Conservation (phyloP, 1,140 invertebrate genomes). For the Cepaea nemoralis region DNA sequence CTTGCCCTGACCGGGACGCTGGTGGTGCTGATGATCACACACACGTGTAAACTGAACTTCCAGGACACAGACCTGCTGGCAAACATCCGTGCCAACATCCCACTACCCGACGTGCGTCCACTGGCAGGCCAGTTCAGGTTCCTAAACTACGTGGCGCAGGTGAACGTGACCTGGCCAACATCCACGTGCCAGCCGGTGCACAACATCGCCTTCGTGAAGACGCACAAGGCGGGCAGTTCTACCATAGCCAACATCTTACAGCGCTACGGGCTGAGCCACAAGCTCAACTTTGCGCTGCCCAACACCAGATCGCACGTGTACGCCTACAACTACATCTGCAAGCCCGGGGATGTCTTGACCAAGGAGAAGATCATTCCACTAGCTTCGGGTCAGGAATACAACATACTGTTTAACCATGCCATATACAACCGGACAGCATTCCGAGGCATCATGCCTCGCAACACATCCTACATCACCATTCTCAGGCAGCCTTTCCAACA, state of each 20-base stretch:
- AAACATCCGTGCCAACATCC: not conserved
- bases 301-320: constrained; percentile 25
- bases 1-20: not conserved
- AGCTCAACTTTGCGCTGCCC: constrained; percentile 48
- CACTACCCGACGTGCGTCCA: not conserved
- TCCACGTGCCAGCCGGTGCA: constrained; percentile 26
- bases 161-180: not conserved
- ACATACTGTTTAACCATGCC: constrained; percentile 58
- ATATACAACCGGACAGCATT: constrained; percentile 52
- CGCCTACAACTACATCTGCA: constrained; percentile 43
- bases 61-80: not conserved
- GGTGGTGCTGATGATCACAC: not conserved
- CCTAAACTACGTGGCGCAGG: not conserved
- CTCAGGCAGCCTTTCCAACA: constrained; percentile 59
- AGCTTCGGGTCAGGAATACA: constrained; percentile 45
- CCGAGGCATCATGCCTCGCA: constrained; percentile 48
- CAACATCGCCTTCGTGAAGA: constrained; percentile 51
- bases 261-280: constrained; percentile 41
- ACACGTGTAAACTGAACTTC: not conserved
- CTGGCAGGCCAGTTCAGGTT: not conserved
- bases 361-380: constrained; percentile 35
- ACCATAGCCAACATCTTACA: constrained; percentile 52
- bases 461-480: constrained; percentile 59
- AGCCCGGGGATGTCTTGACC: constrained; percentile 36
- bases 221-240: constrained; percentile 50